Evolutionary conservation across 2,113 vertebrate species (phyloP), one percentile per base, ranked within the genome.

Genomic region (Rhadina sibilatrix): DNA sequence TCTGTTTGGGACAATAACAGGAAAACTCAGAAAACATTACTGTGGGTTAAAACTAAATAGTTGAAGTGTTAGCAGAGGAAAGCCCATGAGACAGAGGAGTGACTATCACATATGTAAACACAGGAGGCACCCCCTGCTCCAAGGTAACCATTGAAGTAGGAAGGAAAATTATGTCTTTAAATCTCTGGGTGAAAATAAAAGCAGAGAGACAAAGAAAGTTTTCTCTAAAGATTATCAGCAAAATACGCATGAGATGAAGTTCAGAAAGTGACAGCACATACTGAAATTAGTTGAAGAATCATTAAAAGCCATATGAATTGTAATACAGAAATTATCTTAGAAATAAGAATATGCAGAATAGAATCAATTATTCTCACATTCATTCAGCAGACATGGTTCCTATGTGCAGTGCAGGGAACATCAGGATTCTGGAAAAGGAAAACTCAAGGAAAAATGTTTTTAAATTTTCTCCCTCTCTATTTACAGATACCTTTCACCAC

Each of bases 1-100:
- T 90, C 65, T 80, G 22, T 88, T 77, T 83, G 37, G 37, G 37
- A 95, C 69, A 94, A 46, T 25, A 77, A 71, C 27, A 85, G 12
- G 68, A 85, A 60, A 90, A 3, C 20, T n/a, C 50, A 63, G 49
- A 64, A 93, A 96, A 72, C 18, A 21, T 82, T 68, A 61, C 37
- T 31, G 23, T 50, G 35, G 30, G 42, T 69, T 82, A 72, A 94
- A 94, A 78, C 20, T 37, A 52, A 68, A 28, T 37, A 80, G 56
- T n/a, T 83, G 54, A 88, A 90, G 33, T 7, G 20, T 46, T 71
- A 77, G 47, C 14, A 20, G 71, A 77, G 59, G 30, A 89, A 85
- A 77, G 13, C 21, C 18, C 24, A 11, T 2, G 27, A 74, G 64
- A 89, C 12, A 74, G 53, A 64, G 38, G 23, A 74, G 22, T 23